Base-by-base conservation (phyloP, 2,888 invertebrate species). In the Lasioglossum villosulum region DNA sequence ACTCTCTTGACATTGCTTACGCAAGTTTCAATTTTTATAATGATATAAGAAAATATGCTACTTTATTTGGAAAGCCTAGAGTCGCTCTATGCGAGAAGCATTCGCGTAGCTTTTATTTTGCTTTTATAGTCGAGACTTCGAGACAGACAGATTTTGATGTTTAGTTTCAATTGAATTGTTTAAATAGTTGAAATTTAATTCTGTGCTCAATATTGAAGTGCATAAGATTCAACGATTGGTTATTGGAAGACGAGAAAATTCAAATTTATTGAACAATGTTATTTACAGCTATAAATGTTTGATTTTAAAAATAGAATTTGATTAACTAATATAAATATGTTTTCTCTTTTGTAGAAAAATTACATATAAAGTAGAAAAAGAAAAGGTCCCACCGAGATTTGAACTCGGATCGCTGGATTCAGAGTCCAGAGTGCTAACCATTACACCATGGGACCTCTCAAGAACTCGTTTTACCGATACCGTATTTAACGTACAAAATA, bases 361-460 rank as follows among this genome's bases (percentile, higher is more conserved):
- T 63, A 30, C 1, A 2, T 1, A 2, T 16, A 19, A 63, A 63
- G 63, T 63, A 34, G 37, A 63, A 63, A 63, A 63, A 63, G 30
- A 30, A 2, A 75, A 93, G 97, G 97, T 97, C 96, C 97, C 97
- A 97, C 97, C 97, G 97, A 97, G 97, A 97, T 96, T 97, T 97
- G 97, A 97, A 97, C 97, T 97, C 97, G 97, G 97, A 97, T 97
- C 97, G 97, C 97, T 97, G 97, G 97, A 97, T 97, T 97, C 97
- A 97, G 96, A 97, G 97, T 97, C 97, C 97, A 97, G 96, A 97
- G 97, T 97, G 97, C 97, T 97, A 97, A 97, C 97, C 97, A 96
- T 97, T 97, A 97, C 97, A 97, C 97, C 97, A 97, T 97, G 96
- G 96, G 96, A 96, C 97, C 97, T 81, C 63, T 56, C 14, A 0